Conservation (phyloP, 2,113 vertebrate species). For the Collichthys lucidus region DNA sequence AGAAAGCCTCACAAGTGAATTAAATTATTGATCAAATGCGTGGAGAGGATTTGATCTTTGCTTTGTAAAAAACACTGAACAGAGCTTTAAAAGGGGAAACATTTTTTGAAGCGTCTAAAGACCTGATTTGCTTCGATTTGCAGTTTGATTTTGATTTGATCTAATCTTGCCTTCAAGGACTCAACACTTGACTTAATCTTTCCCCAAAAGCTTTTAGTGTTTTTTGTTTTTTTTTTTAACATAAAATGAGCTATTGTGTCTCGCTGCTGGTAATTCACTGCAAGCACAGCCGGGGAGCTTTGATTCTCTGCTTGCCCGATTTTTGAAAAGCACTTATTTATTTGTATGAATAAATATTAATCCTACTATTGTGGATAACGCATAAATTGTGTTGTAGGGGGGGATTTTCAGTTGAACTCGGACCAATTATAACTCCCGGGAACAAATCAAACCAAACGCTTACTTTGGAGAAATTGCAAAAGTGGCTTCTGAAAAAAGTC, state of each 20-base stretch:
- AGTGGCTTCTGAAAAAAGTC: slow-evolving; percentile 32
- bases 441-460: slow-evolving; percentile 34
- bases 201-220: neutral
- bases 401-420: slow-evolving; percentile 21
- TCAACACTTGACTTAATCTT: neutral
- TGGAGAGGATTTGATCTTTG: neutral
- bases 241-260: neutral
- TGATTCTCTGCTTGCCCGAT: neutral
- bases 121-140: neutral
- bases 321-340: neutral
- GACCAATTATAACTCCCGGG: slow-evolving; percentile 17
- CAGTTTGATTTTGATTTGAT: neutral
- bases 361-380: neutral
- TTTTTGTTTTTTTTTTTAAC: neutral
- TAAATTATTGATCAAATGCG: neutral
- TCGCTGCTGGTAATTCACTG: neutral
- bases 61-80: neutral
- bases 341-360: slow-evolving; percentile 4
- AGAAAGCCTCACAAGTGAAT: neutral
- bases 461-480: slow-evolving; percentile 23
- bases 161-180: neutral
- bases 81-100: neutral
- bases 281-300: neutral
- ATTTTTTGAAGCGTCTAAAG: neutral
- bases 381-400: neutral